Base-by-base conservation (phyloP, 2,888 invertebrate species). In the Agrochola lychnidis region DNA sequence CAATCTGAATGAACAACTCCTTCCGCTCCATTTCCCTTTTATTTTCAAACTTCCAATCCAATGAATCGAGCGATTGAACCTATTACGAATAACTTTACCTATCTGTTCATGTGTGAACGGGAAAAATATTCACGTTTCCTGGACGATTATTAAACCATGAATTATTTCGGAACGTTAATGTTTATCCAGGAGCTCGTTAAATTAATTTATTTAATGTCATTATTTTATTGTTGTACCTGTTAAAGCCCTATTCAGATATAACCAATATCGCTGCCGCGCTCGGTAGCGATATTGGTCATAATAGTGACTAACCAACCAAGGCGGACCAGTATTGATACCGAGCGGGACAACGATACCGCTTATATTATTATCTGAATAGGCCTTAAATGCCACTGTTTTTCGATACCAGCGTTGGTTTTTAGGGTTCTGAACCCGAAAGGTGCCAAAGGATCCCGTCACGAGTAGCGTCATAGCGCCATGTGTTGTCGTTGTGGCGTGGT, bases 41-140 rank as follows among this genome's bases (percentile, higher is more conserved):
- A 95, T 95, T 95, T 94, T 93, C 89, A 93, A 95, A 94, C 92
- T 94, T 95, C 94, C 94, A 92, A 93, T 91, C 90, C 94, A 93
- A 89, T 93, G 94, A 90, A 88, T 93, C 93, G 92, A 88, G 86
- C 94, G 93, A 94, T 94, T 94, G 93, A 94, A 94, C 94, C 92
- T 94, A 93, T 94, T 93, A 93, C 92, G 92, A 92, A 93, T 92
- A 93, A 93, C 93, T 94, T 93, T 93, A 92, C 90, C 91, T 91
- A 90, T 90, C 91, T 89, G 90, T 86, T 90, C 91, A 89, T 90
- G 91, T 91, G 92, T 91, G 90, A 93, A 92, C 88, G 89, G 84
- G 91, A 92, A 92, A 91, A 91, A 93, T 91, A 92, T 92, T 91
- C 90, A 81, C 79, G 89, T 76, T 81, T 80, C 42, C 81, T 78